Evolutionary conservation across 2,888 invertebrate genomes (phyloP).

Genomic region (Torymus aiolomorphi): DNA sequence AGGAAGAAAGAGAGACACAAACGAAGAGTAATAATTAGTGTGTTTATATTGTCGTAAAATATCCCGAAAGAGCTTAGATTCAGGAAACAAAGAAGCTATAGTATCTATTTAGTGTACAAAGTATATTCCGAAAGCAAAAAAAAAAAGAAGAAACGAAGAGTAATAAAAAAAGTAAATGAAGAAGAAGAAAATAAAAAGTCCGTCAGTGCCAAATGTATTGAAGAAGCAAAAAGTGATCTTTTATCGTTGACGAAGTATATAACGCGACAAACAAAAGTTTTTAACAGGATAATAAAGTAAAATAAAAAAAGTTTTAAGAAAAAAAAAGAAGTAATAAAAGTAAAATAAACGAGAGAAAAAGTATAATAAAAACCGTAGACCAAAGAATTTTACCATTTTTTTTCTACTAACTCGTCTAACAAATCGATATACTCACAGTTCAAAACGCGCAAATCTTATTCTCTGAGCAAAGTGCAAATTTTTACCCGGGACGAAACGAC

Average conservation of each 20-base stretch:
- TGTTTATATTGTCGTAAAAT: constrained; percentile 73
- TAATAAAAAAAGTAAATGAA: constrained; percentile 59
- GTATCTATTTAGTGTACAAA: constrained; percentile 74
- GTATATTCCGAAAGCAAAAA: constrained; percentile 67
- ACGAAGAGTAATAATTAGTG: constrained; percentile 71
- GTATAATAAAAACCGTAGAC: constrained; percentile 69
- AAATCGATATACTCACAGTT: constrained; percentile 32
- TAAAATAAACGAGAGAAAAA: constrained; percentile 50
- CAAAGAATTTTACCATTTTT: constrained; percentile 75
- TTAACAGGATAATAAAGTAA: constrained; percentile 35
- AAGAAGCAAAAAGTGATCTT: constrained; percentile 59
- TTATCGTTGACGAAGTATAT: constrained; percentile 12
- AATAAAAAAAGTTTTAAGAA: constrained; percentile 54
- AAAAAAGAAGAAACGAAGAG: constrained; percentile 46
- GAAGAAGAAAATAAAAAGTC: constrained; percentile 63
- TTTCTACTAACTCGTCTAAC: constrained; percentile 71
- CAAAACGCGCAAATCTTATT: constrained; percentile 23
- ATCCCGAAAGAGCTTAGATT: constrained; percentile 64
- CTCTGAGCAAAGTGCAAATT: constrained; percentile 35
- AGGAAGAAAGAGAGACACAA: constrained; percentile 19
- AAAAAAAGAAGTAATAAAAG: constrained; percentile 46
- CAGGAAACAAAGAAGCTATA: constrained; percentile 68
- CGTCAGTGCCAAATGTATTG: constrained; percentile 75
- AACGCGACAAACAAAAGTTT: constrained; percentile 51
- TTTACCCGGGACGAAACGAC: not conserved